Conservation (phyloP, 2,888 invertebrate species). For the Drosophila kambysellisi region DNA sequence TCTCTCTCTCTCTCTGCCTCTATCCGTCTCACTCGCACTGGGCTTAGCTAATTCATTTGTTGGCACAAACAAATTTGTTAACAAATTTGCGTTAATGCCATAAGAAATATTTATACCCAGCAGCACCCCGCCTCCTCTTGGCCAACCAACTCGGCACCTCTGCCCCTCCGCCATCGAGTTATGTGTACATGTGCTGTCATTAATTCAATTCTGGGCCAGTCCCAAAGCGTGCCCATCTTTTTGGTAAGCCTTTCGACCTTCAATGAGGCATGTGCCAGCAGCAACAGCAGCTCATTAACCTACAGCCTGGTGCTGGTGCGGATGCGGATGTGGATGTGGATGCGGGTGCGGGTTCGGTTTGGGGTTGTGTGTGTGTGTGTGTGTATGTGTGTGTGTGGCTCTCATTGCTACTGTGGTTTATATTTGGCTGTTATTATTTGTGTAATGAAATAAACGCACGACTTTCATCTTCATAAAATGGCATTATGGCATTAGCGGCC, state of each 20-base stretch:
- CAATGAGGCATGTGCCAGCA: slow-evolving; percentile 75
- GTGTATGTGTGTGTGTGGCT: not conserved
- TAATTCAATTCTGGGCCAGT: slow-evolving; percentile 71
- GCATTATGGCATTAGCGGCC: slow-evolving; percentile 78
- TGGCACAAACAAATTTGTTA: slow-evolving; percentile 81
- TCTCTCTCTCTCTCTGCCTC: not conserved
- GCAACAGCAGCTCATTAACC: slow-evolving; percentile 68
- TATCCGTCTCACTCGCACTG: slow-evolving; percentile 14
- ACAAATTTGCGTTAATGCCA: slow-evolving; percentile 78
- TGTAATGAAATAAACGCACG: slow-evolving; percentile 82
- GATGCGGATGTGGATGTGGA: not conserved
- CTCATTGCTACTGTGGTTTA: slow-evolving; percentile 69
- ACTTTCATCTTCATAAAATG: slow-evolving; percentile 81
- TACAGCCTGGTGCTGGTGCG: slow-evolving; percentile 8
- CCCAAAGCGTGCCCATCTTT: slow-evolving; percentile 37
- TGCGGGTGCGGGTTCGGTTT: not conserved
- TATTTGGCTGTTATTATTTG: slow-evolving; percentile 79
- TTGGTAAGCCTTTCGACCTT: slow-evolving; percentile 79
- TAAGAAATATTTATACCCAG: slow-evolving; percentile 71
- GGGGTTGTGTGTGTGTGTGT: not conserved
- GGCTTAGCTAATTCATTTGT: slow-evolving; percentile 74
- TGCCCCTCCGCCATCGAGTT: slow-evolving; percentile 14
- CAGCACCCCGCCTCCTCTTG: not conserved
- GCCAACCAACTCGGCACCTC: not conserved
- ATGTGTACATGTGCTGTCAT: slow-evolving; percentile 68